phyloP scores from a whole-genome alignment of 2,888 invertebrate species.

The Trimorus sp. region DNA sequence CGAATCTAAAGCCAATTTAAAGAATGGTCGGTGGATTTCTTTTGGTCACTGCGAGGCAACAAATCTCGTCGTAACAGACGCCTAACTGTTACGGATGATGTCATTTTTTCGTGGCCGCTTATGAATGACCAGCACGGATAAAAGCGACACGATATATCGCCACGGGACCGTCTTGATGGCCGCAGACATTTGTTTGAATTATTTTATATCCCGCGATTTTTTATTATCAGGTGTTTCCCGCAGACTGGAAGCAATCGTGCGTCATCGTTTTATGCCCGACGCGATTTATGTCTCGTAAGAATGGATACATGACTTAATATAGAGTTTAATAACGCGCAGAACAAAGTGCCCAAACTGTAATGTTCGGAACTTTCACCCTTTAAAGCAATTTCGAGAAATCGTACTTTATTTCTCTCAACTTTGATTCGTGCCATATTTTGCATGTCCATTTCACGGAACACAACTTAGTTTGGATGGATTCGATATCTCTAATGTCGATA shows the following conservation, averaged over 20 bases:
- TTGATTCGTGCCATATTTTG: too few species aligned
- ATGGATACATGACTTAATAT: not conserved
- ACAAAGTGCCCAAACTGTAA: too few species aligned
- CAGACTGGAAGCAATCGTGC: constrained; percentile 15
- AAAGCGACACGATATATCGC: constrained; percentile 78
- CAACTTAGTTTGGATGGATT: too few species aligned
- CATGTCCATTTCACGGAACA: too few species aligned
- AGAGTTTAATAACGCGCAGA: too few species aligned
- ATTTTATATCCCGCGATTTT: constrained; percentile 81
- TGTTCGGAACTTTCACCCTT: too few species aligned
- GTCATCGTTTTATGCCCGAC: constrained; percentile 33
- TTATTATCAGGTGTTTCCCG: constrained; percentile 77
- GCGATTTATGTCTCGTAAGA: constrained; percentile 21
- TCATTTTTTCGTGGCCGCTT: constrained; percentile 74
- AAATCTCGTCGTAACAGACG: constrained; percentile 77
- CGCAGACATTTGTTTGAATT: constrained; percentile 80
- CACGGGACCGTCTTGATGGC: constrained; percentile 68
- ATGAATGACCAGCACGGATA: constrained; percentile 81
- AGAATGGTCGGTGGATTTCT: constrained; percentile 34
- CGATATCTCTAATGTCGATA: too few species aligned
- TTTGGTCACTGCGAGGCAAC: constrained; percentile 62
- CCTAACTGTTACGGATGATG: constrained; percentile 80
- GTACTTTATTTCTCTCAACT: not conserved
- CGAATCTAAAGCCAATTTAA: constrained; percentile 1
- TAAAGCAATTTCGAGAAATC: not conserved